A percentile compares a stretch with the other conserved stretches of the same genome.
Conservation (phyloP, 2,113 vertebrate genomes). For the Calypte anna region DNA sequence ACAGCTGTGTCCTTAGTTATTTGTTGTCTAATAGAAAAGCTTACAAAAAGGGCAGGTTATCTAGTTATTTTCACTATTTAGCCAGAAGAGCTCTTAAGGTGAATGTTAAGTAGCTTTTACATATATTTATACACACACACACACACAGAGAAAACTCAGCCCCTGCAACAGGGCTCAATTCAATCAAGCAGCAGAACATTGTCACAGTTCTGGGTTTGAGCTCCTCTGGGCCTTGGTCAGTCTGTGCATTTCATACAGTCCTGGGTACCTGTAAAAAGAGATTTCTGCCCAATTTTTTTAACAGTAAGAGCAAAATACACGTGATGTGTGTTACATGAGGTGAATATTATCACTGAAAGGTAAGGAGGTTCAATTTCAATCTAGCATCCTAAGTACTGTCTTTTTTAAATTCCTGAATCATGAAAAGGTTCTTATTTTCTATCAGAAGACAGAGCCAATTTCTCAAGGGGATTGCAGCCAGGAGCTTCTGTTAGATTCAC, state of each 20-base stretch:
- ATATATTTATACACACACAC: background rate
- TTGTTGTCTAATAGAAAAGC: background rate
- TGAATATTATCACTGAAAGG: background rate
- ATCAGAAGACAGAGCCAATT: slow-evolving; percentile 16
- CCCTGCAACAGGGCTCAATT: background rate
- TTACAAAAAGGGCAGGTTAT: background rate
- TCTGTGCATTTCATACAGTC: background rate
- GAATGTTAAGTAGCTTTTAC: background rate
- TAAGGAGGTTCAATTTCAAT: background rate
- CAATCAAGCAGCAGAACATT: background rate
- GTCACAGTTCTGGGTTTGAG: background rate
- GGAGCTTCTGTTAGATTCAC: slow-evolving; percentile 26
- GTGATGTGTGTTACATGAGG: background rate
- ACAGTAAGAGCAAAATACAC: background rate
- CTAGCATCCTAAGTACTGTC: background rate
- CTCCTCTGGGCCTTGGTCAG: background rate
- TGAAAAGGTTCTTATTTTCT: background rate
- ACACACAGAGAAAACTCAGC: background rate
- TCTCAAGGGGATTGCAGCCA: slow-evolving; percentile 1
- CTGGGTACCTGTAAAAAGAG: background rate
- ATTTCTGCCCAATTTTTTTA: background rate
- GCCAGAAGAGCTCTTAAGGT: background rate
- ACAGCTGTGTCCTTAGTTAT: background rate
- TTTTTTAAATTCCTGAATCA: background rate
- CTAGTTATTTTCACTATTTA: background rate